A percentile compares a stretch with the other conserved stretches of the same genome.
phyloP scores from a whole-genome alignment of 2,888 invertebrate species.

The Acronicta psi region DNA sequence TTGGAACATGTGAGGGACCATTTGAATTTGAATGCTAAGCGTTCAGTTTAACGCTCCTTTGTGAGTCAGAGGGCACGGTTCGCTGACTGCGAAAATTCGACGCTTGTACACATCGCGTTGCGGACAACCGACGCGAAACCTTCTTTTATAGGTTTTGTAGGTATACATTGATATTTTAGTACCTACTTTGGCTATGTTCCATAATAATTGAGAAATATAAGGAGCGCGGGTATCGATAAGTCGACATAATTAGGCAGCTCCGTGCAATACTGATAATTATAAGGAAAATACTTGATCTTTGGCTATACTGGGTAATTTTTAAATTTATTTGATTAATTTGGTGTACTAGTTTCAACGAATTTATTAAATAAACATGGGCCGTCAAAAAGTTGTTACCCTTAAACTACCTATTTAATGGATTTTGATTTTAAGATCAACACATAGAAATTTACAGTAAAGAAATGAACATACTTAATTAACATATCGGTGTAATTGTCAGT shows the following conservation, averaged over 20 bases:
- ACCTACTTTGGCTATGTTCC: conserved; percentile 1
- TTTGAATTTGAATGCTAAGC: conserved; percentile 74
- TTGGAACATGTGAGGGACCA: conserved; percentile 62
- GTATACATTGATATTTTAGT: conserved; percentile 39
- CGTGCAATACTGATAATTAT: conserved; percentile 15
- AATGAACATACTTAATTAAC: too few relatives aligned
- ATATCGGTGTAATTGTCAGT: too few relatives aligned
- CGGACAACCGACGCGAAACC: conserved; percentile 58
- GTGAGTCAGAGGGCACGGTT: conserved; percentile 82
- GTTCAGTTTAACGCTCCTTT: conserved; percentile 77
- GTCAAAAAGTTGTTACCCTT: too few relatives aligned
- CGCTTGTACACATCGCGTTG: conserved; percentile 65
- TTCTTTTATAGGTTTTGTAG: conserved; percentile 32
- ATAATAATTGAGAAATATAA: conserved; percentile 27
- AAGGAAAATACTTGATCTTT: conserved; percentile 24
- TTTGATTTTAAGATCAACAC: too few relatives aligned
- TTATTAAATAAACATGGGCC: too few relatives aligned
- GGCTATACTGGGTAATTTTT: background rate
- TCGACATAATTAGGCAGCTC: conserved; percentile 19
- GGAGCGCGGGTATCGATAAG: conserved; percentile 25
- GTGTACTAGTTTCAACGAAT: too few relatives aligned
- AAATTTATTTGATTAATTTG: too few relatives aligned
- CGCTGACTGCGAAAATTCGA: conserved; percentile 84
- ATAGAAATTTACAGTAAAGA: too few relatives aligned
- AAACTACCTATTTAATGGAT: too few relatives aligned